Percentiles rank a stretch among this genome's conserved stretches.
phyloP scores from a whole-genome alignment of 2,888 invertebrate species.

The Tiphia femorata region DNA sequence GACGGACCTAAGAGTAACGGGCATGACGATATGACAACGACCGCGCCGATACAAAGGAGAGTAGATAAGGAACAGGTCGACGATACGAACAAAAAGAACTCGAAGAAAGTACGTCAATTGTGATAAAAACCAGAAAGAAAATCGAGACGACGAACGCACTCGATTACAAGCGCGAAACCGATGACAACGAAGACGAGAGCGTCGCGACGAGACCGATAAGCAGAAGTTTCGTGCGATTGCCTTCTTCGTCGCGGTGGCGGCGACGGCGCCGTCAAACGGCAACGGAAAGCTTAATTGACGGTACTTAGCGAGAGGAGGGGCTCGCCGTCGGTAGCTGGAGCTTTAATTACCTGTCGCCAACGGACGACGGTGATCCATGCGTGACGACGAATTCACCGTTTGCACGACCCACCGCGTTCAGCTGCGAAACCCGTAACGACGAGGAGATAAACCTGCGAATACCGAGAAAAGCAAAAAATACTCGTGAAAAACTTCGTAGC shows the following conservation, averaged over 20 bases:
- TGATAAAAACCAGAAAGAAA: slow-evolving; percentile 1
- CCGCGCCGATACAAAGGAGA: background rate
- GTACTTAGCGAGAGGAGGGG: slow-evolving; percentile 36
- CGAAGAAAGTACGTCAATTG: too few species aligned
- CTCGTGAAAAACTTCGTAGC: too few species aligned
- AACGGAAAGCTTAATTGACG: slow-evolving; percentile 47
- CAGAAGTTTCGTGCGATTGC: slow-evolving; percentile 1
- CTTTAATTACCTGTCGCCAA: slow-evolving; percentile 43
- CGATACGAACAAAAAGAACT: too few species aligned
- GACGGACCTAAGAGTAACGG: too few species aligned
- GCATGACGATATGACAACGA: too few species aligned
- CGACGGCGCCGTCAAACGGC: slow-evolving; percentile 20
- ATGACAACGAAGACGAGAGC: background rate
- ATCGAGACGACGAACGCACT: too few species aligned
- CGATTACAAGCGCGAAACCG: slow-evolving; percentile 2
- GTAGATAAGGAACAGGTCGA: background rate
- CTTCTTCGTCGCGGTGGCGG: slow-evolving; percentile 23
- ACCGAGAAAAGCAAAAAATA: too few species aligned
- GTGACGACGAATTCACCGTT: background rate
- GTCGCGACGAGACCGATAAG: background rate
- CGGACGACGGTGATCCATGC: background rate
- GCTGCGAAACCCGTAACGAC: too few species aligned
- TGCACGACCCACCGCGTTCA: too few species aligned
- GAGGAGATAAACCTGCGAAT: too few species aligned
- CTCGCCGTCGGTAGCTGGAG: background rate